Base-by-base conservation (phyloP, 2,888 invertebrate species). In the Psylliodes chrysocephalus region DNA sequence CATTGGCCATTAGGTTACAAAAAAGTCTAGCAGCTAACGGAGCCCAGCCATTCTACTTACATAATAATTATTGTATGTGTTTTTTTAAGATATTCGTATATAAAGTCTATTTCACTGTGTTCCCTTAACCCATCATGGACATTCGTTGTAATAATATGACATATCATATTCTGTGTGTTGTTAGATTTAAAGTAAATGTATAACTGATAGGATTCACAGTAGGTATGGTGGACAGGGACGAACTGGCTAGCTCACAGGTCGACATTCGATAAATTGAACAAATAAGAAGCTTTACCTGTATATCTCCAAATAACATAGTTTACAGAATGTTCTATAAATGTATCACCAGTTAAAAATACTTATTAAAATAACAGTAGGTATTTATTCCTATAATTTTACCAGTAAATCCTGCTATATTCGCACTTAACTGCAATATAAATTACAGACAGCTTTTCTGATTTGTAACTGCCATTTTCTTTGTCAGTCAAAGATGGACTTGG, bases 1-100 rank as follows among this genome's bases (percentile, higher is more conserved):
- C 25, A 66, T 63, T 67, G 66, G 61, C 69, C 69, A 65, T 67
- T 69, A 65, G 66, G 67, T 65, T 67, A 69, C 65, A 35, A 63
- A 60, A 60, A 60, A 51, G 53, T 62, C 60, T 60, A 67, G 62
- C 69, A 69, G 60, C 66, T 69, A 65, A 67, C 69, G 63, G 52
- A 42, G 51, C 67, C 63, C 57, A 46, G 22, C 67, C 65, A 63
- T 67, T 63, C 60, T 63, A 63, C 57, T 44, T 49, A 53, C 55
- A 40, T 52, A 59, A 61, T 47, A 47, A 55, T 56, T 44, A 30
- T 64, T 60, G 38, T 55, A 61, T 55, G 56, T 66, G 60, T 57
- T 63, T 63, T n/a, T 56, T 46, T 51, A 61, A 63, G 59, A 47
- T 60, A 60, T 64, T 64, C 59, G 49, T 60, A 40, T 42, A 59